A percentile compares a stretch with the other conserved stretches of the same genome.
Conservation (phyloP, 2,113 vertebrate species). For the Bagarius yarrelli region DNA sequence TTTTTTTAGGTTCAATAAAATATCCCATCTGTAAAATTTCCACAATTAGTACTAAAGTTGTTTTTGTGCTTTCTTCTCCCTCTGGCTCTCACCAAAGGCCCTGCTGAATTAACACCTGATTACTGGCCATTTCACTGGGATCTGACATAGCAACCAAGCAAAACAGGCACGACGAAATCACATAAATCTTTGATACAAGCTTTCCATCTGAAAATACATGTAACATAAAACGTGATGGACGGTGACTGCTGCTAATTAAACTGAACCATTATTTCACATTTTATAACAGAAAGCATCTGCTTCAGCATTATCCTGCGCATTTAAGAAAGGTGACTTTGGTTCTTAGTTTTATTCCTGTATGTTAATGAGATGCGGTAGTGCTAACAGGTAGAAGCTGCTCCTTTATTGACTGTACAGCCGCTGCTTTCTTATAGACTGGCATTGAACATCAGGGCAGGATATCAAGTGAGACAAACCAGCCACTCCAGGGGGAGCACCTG, state of each 20-base stretch:
- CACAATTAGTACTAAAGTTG: not conserved
- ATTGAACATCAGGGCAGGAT: conserved; percentile 28
- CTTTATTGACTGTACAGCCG: conserved; percentile 15
- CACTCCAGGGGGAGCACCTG: conserved; percentile 53
- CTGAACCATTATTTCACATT: not conserved
- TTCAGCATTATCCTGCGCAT: conserved; percentile 3
- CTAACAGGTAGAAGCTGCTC: conserved; percentile 29
- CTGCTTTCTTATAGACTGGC: conserved; percentile 35
- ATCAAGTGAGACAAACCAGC: conserved; percentile 40
- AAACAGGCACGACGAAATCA: not conserved
- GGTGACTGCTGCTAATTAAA: conserved; percentile 6
- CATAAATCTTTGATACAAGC: not conserved
- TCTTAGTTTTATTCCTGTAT: conserved; percentile 28
- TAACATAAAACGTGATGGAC: not conserved
- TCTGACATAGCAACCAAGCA: conserved; percentile 16
- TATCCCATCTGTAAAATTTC: not conserved
- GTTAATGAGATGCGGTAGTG: conserved; percentile 33
- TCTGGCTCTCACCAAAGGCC: conserved; percentile 28
- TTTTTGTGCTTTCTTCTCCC: conserved; percentile 12
- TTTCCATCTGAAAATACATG: not conserved
- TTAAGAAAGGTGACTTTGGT: conserved; percentile 39
- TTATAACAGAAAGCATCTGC: conserved; percentile 15
- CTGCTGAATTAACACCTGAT: conserved; percentile 21
- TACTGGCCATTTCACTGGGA: conserved; percentile 14
- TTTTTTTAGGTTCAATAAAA: not conserved